Evolutionary conservation across 1,140 invertebrate genomes (phyloP).

Genomic region (Harpegnathos saltator): DNA sequence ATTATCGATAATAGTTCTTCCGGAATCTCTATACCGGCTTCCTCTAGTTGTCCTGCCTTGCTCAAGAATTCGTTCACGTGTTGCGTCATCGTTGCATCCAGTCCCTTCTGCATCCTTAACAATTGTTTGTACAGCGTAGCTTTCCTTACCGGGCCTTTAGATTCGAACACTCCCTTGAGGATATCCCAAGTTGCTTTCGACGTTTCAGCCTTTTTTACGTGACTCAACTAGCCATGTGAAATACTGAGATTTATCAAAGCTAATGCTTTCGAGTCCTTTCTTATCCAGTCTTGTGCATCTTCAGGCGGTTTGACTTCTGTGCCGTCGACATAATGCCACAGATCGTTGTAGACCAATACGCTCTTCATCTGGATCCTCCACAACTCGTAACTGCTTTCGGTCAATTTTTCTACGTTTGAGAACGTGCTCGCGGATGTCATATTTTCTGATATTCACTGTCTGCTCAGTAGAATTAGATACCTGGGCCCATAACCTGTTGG

Average conservation of each 20-base stretch:
- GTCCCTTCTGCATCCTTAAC: not conserved
- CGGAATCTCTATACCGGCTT: not conserved
- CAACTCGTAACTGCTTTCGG: slow-evolving; percentile 8
- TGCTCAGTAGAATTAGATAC: not conserved
- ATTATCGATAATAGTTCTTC: slow-evolving; percentile 35
- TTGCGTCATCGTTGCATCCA: not conserved
- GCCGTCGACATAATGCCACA: slow-evolving; percentile 21
- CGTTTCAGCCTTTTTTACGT: slow-evolving; percentile 16
- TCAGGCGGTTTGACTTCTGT: not conserved
- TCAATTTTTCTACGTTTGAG: slow-evolving; percentile 20
- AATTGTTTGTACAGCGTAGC: not conserved
- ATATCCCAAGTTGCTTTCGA: not conserved
- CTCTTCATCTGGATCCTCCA: slow-evolving; percentile 51
- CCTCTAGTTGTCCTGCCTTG: slow-evolving; percentile 2
- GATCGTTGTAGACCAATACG: not conserved
- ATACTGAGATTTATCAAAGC: slow-evolving; percentile 2
- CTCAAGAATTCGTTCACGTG: not conserved
- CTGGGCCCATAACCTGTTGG: slow-evolving; percentile 41
- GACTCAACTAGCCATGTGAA: not conserved
- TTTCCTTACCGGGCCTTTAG: not conserved
- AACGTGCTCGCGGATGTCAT: not conserved
- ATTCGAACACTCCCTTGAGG: not conserved
- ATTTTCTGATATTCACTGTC: not conserved
- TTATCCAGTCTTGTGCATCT: slow-evolving; percentile 4
- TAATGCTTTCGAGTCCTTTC: slow-evolving; percentile 4